Evolutionary conservation across 2,113 vertebrate genomes (phyloP).

Genomic region (Antigone vipio): DNA sequence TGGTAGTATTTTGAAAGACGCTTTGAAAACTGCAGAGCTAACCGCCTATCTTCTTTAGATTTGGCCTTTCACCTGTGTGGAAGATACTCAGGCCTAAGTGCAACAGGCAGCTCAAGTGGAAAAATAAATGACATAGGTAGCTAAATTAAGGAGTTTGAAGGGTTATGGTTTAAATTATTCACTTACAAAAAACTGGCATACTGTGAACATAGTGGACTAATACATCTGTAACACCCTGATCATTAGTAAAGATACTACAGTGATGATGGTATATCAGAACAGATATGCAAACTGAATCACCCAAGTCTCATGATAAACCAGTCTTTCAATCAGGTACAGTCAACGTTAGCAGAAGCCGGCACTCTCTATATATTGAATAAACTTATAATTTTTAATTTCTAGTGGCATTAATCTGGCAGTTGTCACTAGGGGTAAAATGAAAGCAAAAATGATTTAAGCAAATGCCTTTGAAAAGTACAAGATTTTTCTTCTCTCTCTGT

Average conservation of each 20-base stretch:
- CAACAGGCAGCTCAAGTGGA: neutral
- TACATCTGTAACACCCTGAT: neutral
- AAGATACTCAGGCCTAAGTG: neutral
- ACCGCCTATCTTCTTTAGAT: neutral
- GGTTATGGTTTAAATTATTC: neutral
- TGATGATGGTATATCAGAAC: neutral
- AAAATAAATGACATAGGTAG: neutral
- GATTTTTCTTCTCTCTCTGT: neutral
- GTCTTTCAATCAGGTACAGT: neutral
- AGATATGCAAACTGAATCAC: neutral
- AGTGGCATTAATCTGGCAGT: neutral
- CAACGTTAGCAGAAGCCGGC: neutral
- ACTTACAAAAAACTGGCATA: neutral
- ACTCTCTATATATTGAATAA: neutral
- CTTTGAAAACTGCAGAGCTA: neutral
- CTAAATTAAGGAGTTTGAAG: neutral
- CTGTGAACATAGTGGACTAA: neutral
- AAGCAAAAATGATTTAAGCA: neutral
- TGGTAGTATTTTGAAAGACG: neutral
- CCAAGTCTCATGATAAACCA: neutral
- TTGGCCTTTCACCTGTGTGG: neutral
- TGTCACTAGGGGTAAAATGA: neutral
- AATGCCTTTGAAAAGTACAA: constrained; percentile 16
- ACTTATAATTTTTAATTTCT: constrained; percentile 24
- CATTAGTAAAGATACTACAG: neutral